Evolutionary conservation across 2,797 vertebrate genomes (phyloP), one percentile per base, ranked within the genome.

Genomic region (Scarus forsteni): DNA sequence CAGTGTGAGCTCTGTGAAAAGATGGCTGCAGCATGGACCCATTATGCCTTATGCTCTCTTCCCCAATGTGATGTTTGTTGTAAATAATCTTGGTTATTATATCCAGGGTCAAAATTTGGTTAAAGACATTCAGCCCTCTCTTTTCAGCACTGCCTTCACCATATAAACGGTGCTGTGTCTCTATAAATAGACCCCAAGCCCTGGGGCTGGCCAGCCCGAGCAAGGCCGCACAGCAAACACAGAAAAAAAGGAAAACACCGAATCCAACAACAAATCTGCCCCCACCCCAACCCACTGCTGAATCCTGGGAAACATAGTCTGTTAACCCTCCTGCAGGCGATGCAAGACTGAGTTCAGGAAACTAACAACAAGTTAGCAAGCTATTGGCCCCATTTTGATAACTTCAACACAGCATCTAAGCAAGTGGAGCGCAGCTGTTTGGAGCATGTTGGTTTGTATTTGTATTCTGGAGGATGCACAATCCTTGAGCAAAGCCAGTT

Each of bases 131-230:
- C 63, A 50, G 68, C 14, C 77, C 18, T 54, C 66, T 72, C 60
- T 3, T 40, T 68, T 73, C 63, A 36, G 66, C 53, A 34, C 76
- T 76, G 77, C 65, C 81, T 79, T 79, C 51, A 5, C 69, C 81
- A 70, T 86, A 83, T 66, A 89, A 92, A 91, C 73, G 66, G 70
- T 62, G 83, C 81, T 75, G 80, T 70, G 73, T 68, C 75, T 85
- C 92, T 94, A 94, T 92, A 92, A 93, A 94, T 93, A 94, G 90
- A 42, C 39, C n/a, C 46, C 73, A 79, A 85, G 76, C 86, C 88
- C 80, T 34, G 55, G 72, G 79, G 88, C 86, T 70, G 85, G 77
- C 70, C 83, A 79, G 85, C 67, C 78, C 6, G 40, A 81, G 81
- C 79, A 63, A 70, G 77, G 75, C 83, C 18, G 73, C 71, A 77